Base-by-base conservation (phyloP, 2,888 invertebrate species). In the Heliconius ismenius region DNA sequence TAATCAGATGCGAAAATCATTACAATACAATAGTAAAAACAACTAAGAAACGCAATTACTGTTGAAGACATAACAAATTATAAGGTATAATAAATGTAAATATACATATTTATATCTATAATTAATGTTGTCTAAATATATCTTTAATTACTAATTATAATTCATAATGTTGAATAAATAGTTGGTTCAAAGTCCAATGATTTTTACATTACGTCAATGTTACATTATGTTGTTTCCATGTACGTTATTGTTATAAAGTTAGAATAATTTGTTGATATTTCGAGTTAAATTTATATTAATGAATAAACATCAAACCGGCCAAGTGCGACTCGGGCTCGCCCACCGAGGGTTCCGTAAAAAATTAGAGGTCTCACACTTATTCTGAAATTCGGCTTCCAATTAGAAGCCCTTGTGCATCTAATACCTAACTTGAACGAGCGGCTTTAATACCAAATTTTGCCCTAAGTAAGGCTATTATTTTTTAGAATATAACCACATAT, bases 11-110 rank as follows among this genome's bases (percentile, higher is more conserved):
- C 7, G 39, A 67, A 67, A 67, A 24, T 39, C 39, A 39, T 39
- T 43, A 39, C n/a, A 67, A 67, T 39, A 67, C 67, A 67, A 43
- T 65, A 65, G 65, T 32, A n/a, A 65, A 36, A n/a, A 24, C n/a
- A 58, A 32, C 28, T 28, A 64, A 64, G 32, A 64, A 64, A 64
- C 64, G 18, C 32, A 64, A 68, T 26, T 26, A 21, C 32, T 6
- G 1, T n/a, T n/a, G 28, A n/a, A 58, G 36, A 58, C 9, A 49
- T 32, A 58, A 54, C 28, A 54, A 70, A 54, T 36, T 32, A 32
- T n/a, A 58, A 21, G 21, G 21, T 24, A 49, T 32, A 54, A 54
- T n/a, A n/a, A 54, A 69, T 69, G 13, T 32, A 28, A 18, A 54
- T 58, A n/a, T 58, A 36, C 13, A 70, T 32, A 24, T 24, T 67